Evolutionary conservation across 2,888 invertebrate species (phyloP), one percentile per base, ranked within the genome.

Genomic region (Priocnemis perturbator): DNA sequence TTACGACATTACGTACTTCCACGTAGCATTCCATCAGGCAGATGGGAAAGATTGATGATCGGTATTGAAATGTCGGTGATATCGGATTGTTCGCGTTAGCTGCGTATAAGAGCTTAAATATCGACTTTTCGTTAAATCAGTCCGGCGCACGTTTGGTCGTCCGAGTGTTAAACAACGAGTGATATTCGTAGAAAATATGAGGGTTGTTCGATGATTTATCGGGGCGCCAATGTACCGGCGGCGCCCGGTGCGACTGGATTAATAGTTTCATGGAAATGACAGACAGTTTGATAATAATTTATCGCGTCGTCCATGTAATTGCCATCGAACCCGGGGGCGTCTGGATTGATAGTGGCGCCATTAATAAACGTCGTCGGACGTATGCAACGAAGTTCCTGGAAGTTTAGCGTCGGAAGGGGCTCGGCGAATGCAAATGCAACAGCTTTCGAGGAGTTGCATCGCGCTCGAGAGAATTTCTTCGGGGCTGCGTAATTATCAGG

Each of bases 281-380:
- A 69, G 78, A 73, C 78, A 71, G 77, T 60, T 78, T 71, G 77
- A 74, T 78, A 78, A 78, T 78, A 78, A 78, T 78, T 78, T 78
- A 76, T 68, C 78, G 61, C n/a, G n/a, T 65, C 47, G 63, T 53
- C 59, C 67, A 15, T 77, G 77, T 71, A 78, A 79, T 78, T 79
- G 73, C 71, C 61, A 78, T 75, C 68, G 72, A 71, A 67, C 71
- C 66, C 60, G 67, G 56, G 66, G 70, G 56, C 67, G 60, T 60
- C 59, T 64, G 64, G 73, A 78, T 75, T 79, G 77, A 77, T 79
- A 77, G 69, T 65, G 56, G 60, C 44, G 59, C 59, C 66, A 78
- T 78, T 77, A 64, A 68, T 73, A 66, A 71, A 60, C 76, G 64
- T 67, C 67, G 53, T 50, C 47, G 56, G 59, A 64, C 63, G 53